A percentile compares a stretch with the other conserved stretches of the same genome.
These are phyloP conservation scores for Rana temporaria DNA, from an alignment of 2,113 vertebrate species.

Conservation along the genomic window DNA sequence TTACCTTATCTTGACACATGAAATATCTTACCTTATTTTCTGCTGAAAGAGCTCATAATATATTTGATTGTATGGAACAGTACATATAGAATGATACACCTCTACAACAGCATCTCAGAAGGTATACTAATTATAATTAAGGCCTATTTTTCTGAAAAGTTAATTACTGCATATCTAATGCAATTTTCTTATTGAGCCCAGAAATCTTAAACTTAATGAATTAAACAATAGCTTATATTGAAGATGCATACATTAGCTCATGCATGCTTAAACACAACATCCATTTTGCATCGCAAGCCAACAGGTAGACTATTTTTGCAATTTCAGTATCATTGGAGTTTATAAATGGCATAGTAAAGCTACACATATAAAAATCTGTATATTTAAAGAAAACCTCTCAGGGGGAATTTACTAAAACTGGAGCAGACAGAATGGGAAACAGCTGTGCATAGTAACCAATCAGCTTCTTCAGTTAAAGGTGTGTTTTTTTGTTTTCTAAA, in stretches of 20 bases:
- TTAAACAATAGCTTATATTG: slow-evolving; percentile 37
- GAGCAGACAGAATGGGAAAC: no score
- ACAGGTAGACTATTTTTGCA: neutral
- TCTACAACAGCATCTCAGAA: slow-evolving; percentile 20
- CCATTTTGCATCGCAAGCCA: neutral
- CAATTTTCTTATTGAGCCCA: slow-evolving; percentile 44
- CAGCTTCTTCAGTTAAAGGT: no score
- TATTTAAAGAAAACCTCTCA: no score
- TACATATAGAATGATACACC: slow-evolving; percentile 15
- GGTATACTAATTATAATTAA: slow-evolving; percentile 45
- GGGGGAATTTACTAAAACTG: no score
- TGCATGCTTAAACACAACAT: slow-evolving; percentile 3
- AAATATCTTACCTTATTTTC: neutral
- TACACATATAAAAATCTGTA: no score
- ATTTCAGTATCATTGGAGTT: neutral
- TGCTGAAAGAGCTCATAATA: slow-evolving; percentile 6
- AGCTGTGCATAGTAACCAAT: no score
- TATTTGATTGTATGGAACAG: slow-evolving; percentile 36
- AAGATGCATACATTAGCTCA: slow-evolving; percentile 30
- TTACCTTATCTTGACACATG: neutral
- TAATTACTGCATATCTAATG: slow-evolving; percentile 49
- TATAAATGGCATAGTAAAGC: neutral
- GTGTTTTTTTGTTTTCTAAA: no score
- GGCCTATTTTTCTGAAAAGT: slow-evolving; percentile 37
- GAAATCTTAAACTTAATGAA: slow-evolving; percentile 44